Conservation (phyloP, 2,888 invertebrate species). For the Caenorhabditis virilis region DNA sequence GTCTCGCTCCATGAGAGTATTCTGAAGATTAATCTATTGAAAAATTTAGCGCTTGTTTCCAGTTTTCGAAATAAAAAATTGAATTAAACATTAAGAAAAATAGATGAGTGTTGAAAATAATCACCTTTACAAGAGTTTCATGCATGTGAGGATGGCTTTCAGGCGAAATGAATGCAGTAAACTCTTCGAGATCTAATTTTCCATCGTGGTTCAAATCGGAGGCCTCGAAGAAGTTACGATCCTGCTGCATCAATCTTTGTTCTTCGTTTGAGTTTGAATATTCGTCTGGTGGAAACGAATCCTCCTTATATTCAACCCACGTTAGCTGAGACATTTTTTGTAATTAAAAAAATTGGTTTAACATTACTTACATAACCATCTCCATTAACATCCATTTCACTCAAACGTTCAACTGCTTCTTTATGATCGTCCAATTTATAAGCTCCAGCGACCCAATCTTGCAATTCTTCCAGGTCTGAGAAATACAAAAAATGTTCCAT, state of each 20-base stretch:
- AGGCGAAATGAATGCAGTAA: constrained; percentile 87
- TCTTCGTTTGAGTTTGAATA: constrained; percentile 65
- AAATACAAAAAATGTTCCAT: constrained; percentile 5
- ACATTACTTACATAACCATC: constrained; percentile 46
- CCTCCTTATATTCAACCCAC: constrained; percentile 88
- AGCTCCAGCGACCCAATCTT: constrained; percentile 88
- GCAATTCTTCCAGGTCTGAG: constrained; percentile 76
- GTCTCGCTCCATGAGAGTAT: constrained; percentile 84
- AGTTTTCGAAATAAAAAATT: too few relatives aligned
- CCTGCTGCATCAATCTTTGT: constrained; percentile 75
- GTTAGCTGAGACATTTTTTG: constrained; percentile 76
- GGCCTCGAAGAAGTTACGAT: constrained; percentile 69
- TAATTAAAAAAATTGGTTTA: neutral
- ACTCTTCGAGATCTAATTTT: constrained; percentile 79
- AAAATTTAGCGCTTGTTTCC: too few relatives aligned
- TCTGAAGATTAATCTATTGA: constrained; percentile 13
- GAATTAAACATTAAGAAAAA: too few relatives aligned
- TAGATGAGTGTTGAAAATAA: neutral
- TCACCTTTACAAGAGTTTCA: constrained; percentile 74
- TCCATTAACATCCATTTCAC: constrained; percentile 76
- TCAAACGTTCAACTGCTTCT: constrained; percentile 69
- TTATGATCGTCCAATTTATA: constrained; percentile 76
- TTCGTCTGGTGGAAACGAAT: constrained; percentile 77
- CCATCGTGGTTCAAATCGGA: constrained; percentile 84
- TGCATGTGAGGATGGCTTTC: constrained; percentile 88